Evolutionary conservation across 2,888 invertebrate species (phyloP), one percentile per base, ranked within the genome.

Genomic region (Drosophila nigricruria): DNA sequence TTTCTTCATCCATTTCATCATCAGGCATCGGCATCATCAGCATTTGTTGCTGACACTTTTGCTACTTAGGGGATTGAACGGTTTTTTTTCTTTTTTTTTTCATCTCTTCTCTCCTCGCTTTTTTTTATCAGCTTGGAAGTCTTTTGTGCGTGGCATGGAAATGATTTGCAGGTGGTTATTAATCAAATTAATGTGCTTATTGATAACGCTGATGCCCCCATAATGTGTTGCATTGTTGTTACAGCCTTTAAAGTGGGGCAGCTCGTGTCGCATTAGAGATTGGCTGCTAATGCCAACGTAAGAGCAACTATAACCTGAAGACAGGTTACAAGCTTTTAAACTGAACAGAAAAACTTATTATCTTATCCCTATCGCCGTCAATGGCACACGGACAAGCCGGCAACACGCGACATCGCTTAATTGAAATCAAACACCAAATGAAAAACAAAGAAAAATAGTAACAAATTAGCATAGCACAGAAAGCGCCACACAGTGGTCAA

Each of bases 81-180:
- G 43, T 64, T 32, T 32, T 16, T 9, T 45, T 45, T 42, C 23
- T 45, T 57, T 30, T 25, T 10, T 6, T 49, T 43, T 45, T 25
- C 25, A 43, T 27, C 47, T 42, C 27, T 12, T 9, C 10, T n/a
- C 25, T 10, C 12, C n/a, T 12, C 27, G 10, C 18, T 12, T 4
- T 72, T 75, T 79, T 74, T 76, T 88, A 81, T 87, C 88, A 68
- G 77, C 63, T 54, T n/a, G 65, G 68, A 57, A 57, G 63, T 70
- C 82, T 72, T 80, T 82, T 82, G 85, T 85, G 53, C 53, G 88
- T 75, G 64, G 71, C 79, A 77, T 78, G 91, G 91, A 91, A 91
- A 90, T 87, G 90, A 91, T 91, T 91, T 91, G 88, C 88, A 90
- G 88, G 89, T 89, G 89, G 90, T 91, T 91, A 91, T 91, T 91